A percentile compares a stretch with the other conserved stretches of the same genome.
phyloP scores from a whole-genome alignment of 1,140 invertebrate species.

The Macrobrachium nipponense region DNA sequence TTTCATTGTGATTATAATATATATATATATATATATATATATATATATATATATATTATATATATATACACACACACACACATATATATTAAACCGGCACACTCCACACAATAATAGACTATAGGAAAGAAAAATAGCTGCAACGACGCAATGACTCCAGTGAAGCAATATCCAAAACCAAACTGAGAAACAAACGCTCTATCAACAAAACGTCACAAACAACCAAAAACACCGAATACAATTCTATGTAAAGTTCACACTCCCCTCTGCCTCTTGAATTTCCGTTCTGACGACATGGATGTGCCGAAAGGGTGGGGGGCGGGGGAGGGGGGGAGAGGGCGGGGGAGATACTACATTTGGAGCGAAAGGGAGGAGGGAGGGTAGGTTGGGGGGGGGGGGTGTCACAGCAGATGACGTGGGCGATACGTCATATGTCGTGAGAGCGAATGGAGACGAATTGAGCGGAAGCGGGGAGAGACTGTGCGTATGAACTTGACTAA shows the following conservation, averaged over 20 bases:
- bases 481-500: too few species aligned
- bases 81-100: neutral
- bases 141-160: neutral
- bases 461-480: too few species aligned
- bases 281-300: neutral
- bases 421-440: neutral
- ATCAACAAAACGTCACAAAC: neutral
- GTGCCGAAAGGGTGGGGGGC: neutral
- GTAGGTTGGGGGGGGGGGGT: neutral
- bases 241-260: too few species aligned
- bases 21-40: neutral
- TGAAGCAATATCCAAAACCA: constrained; percentile 9
- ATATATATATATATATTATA: neutral
- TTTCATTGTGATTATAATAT: too few species aligned
- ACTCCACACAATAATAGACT: neutral
- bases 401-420: neutral
- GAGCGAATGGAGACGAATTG: neutral
- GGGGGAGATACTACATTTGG: neutral
- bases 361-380: neutral
- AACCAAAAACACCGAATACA: too few species aligned
- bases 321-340: neutral
- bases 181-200: neutral
- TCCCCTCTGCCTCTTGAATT: too few species aligned
- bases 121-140: neutral
- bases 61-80: neutral